Evolutionary conservation across 1,140 invertebrate species (phyloP).

Genomic region (Ephestia elutella): DNA sequence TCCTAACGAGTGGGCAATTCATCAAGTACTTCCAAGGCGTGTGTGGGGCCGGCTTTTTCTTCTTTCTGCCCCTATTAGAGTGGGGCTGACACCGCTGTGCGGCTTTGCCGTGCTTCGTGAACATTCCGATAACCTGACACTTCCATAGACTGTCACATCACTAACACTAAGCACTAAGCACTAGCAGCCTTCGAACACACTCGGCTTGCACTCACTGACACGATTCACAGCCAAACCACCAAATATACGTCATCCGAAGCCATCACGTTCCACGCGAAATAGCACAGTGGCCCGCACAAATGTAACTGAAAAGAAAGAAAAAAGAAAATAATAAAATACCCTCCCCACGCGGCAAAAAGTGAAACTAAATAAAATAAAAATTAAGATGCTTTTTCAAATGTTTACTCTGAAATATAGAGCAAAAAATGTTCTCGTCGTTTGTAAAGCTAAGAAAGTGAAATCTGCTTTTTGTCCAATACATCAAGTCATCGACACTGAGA

Average conservation of each 20-base stretch:
- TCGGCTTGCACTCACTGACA: conserved; percentile 42
- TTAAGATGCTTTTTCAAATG: conserved; percentile 32
- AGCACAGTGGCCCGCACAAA: conserved; percentile 49
- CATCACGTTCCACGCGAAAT: conserved; percentile 53
- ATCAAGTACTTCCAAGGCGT: conserved; percentile 75
- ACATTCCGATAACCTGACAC: conserved; percentile 64
- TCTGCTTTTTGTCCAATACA: background rate
- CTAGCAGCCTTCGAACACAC: conserved; percentile 27
- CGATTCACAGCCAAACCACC: conserved; percentile 53
- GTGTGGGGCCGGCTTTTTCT: conserved; percentile 67
- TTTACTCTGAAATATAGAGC: conserved; percentile 16
- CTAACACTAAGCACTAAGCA: conserved; percentile 41
- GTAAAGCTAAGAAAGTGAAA: conserved; percentile 42
- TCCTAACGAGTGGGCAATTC: conserved; percentile 75
- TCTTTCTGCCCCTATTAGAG: conserved; percentile 64
- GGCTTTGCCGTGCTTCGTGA: conserved; percentile 66
- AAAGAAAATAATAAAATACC: conserved; percentile 60
- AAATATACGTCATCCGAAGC: conserved; percentile 56
- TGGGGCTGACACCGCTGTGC: conserved; percentile 60
- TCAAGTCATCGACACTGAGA: background rate
- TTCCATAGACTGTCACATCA: conserved; percentile 70
- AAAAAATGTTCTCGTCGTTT: conserved; percentile 34
- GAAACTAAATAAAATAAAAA: conserved; percentile 33
- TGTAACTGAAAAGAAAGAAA: conserved; percentile 71
- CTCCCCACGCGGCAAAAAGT: conserved; percentile 33